Evolutionary conservation across 2,888 invertebrate genomes (phyloP).

Genomic region (Cerastis rubricosa): DNA sequence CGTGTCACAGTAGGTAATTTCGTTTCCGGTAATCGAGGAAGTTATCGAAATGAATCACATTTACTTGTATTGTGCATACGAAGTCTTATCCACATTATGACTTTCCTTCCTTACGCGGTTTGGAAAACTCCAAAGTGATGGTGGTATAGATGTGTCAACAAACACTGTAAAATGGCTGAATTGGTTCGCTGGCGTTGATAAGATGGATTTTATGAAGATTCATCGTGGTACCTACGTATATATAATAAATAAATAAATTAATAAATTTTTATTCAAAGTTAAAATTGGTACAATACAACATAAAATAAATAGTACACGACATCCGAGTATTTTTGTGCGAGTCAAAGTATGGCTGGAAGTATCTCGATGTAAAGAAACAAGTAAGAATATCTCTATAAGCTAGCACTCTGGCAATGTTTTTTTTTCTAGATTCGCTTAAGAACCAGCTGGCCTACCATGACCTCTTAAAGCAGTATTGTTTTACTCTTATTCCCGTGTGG

Average conservation of each 20-base stretch:
- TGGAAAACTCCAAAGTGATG: background rate
- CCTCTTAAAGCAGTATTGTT: no score
- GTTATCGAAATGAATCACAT: constrained; percentile 14
- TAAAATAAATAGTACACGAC: background rate
- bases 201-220: background rate
- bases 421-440: background rate
- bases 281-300: no score
- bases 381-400: background rate
- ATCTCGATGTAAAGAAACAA: background rate
- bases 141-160: constrained; percentile 3
- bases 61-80: background rate
- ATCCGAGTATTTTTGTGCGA: background rate
- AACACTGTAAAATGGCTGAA: background rate
- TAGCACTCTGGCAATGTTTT: background rate
- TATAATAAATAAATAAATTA: background rate
- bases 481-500: no score
- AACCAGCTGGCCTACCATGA: no score
- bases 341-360: background rate
- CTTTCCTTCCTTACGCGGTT: constrained; percentile 8
- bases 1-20: background rate
- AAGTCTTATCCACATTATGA: constrained; percentile 25
- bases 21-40: constrained; percentile 16
- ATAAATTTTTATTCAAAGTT: no score
- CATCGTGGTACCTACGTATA: background rate
- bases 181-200: background rate